Conservation (phyloP, 1,140 invertebrate species). For the Monomorium pharaonis region DNA sequence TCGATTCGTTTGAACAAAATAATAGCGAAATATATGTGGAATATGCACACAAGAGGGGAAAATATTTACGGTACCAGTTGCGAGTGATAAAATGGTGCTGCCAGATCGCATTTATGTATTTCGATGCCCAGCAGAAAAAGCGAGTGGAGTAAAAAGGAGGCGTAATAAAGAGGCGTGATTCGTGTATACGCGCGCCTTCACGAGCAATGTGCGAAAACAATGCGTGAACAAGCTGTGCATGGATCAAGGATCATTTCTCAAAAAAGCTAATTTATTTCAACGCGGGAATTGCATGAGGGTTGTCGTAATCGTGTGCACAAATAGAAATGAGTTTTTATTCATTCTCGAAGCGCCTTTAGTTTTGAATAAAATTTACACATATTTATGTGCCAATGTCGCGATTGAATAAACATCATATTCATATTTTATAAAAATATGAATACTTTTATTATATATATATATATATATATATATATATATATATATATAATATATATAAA, state of each 20-base stretch:
- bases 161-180: constrained; percentile 62
- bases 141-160: constrained; percentile 33
- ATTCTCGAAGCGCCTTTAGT: background rate
- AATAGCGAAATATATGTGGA: background rate
- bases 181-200: constrained; percentile 46
- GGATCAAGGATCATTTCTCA: constrained; percentile 67
- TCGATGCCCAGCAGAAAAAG: constrained; percentile 33
- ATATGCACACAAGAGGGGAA: constrained; percentile 37
- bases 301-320: background rate
- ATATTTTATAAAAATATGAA: background rate
- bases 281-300: constrained; percentile 42
- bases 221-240: constrained; percentile 70
- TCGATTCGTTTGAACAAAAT: background rate
- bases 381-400: background rate
- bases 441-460: background rate
- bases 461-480: background rate
- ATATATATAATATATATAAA: too few relatives aligned
- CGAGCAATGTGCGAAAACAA: constrained; percentile 72
- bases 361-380: constrained; percentile 1
- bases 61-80: constrained; percentile 65
- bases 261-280: constrained; percentile 79
- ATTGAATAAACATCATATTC: background rate
- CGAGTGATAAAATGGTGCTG: constrained; percentile 57
- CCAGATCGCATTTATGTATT: constrained; percentile 59
- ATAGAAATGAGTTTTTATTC: constrained; percentile 40